Base-by-base conservation (phyloP, 2,113 vertebrate species). In the Planiliza haematocheilus region DNA sequence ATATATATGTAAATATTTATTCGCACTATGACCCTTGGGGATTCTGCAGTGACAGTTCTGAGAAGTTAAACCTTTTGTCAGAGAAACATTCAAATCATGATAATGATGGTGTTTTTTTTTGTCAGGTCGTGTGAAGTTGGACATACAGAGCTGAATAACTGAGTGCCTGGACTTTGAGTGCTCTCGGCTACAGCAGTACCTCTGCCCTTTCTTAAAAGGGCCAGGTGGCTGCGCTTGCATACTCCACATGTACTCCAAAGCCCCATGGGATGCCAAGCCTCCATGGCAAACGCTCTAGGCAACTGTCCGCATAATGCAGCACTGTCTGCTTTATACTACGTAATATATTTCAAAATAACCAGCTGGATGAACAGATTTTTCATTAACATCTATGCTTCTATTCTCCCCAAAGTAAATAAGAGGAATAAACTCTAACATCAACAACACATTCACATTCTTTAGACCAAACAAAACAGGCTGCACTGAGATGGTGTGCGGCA, bases 141-240 rank as follows among this genome's bases (percentile, higher is more conserved):
- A 38, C 36, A 37, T 16, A 61, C 14, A 41, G 68, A 43, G 61
- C 65, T 48, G 45, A 70, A 55, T 60, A 49, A 39, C 7, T 59
- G 37, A 69, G 65, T 63, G 16, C n/a, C 36, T 70, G 52, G 43
- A 59, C 59, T 55, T 17, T n/a, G n/a, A n/a, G n/a, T 12, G 62
- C 34, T 34, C 46, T 56, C 13, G 12, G 66, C 61, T 70, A 51
- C 45, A 59, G 50, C 63, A 82, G 68, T 21, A 41, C 34, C 21
- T 62, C 68, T 70, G 65, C 58, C 63, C 73, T 81, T 74, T 70
- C 45, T 70, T 61, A 43, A 73, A 43, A 65, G 21, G 50, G 64
- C 79, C 85, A 86, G 81, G 82, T 81, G 83, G 70, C 55, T 70
- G 14, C 8, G 13, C 61, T 51, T 78, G 59, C 24, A 66, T 46